phyloP scores from a whole-genome alignment of 1,140 invertebrate species.

The Trichomalopsis sarcophagae region DNA sequence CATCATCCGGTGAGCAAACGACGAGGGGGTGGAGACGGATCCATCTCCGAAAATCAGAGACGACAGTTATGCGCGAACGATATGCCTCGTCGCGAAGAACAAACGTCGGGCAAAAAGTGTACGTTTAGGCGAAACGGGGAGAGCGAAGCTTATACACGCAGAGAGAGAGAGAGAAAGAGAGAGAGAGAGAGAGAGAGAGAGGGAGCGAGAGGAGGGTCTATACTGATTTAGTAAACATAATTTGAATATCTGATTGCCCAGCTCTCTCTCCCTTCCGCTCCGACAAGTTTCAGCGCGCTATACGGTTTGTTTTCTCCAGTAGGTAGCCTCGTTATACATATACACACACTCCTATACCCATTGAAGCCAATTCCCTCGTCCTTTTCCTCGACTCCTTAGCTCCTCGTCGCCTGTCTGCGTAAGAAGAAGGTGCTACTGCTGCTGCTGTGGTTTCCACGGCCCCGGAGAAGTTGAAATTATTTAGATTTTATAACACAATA shows the following conservation, averaged over 20 bases:
- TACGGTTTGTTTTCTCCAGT: conserved; percentile 3
- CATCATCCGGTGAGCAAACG: too few relatives aligned
- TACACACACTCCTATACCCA: background rate
- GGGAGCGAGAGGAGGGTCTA: background rate
- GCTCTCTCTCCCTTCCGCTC: conserved; percentile 43
- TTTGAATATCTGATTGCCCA: conserved; percentile 68
- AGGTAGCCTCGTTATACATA: background rate
- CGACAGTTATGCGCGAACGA: too few relatives aligned
- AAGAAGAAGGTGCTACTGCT: background rate
- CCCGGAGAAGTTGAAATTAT: conserved; percentile 70
- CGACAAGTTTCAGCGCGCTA: conserved; percentile 2
- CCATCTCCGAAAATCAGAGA: too few relatives aligned
- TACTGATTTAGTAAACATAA: conserved; percentile 67
- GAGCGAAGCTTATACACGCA: background rate
- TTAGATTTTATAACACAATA: conserved; percentile 74
- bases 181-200: background rate
- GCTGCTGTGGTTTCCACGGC: conserved; percentile 30
- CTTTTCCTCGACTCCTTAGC: conserved; percentile 52
- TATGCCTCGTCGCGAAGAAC: too few relatives aligned
- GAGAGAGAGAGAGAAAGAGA: background rate
- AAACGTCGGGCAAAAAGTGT: background rate
- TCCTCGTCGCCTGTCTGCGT: conserved; percentile 36
- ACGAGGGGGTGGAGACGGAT: too few relatives aligned
- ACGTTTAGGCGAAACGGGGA: background rate
- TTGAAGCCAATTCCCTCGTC: conserved; percentile 11